Evolutionary conservation across 2,888 invertebrate genomes (phyloP), one percentile per base, ranked within the genome.

Genomic region (Trisateles emortualis): DNA sequence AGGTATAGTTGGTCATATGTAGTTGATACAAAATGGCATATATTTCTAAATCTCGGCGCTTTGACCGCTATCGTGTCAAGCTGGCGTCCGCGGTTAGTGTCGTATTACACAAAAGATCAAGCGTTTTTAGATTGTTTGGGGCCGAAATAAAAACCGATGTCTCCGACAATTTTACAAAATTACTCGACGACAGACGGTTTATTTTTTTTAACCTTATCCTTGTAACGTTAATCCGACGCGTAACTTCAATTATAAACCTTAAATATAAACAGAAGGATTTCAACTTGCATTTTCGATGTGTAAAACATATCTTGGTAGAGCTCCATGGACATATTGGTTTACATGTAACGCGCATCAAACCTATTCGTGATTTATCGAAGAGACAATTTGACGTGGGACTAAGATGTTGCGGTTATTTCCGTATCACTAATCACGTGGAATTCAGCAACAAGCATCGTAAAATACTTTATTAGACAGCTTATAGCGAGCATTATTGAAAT

Each of bases 31-130:
- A 68, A 77, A 74, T 74, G 66, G 63, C 77, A 71, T 73, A 76
- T 79, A 77, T 74, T 72, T 73, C 61, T 67, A 69, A 78, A 79
- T 78, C 76, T 71, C 74, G 74, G 72, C 79, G 74, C 73, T 78
- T 72, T 76, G 82, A 79, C 81, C 81, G 82, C 74, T 75, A 70
- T 73, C 74, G 77, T 76, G 76, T 76, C 71, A 72, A 72, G 66
- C 72, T 80, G 78, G 75, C 78, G 79, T 71, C 75, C 80, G 82
- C 82, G 85, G 83, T 78, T 77, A 79, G 85, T 87, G 71, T 92
- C 89, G 61, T 72, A 69, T 92, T 91, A 87, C 92, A 87, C 83
- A 89, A 90, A 90, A 88, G 87, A 87, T 85, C 78, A 78, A 75
- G 72, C 72, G 68, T 75, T 78, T 76, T 81, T 76, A 79, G 82